Base-by-base conservation (phyloP, 2,888 invertebrate genomes). In the Masnerella sp. region DNA sequence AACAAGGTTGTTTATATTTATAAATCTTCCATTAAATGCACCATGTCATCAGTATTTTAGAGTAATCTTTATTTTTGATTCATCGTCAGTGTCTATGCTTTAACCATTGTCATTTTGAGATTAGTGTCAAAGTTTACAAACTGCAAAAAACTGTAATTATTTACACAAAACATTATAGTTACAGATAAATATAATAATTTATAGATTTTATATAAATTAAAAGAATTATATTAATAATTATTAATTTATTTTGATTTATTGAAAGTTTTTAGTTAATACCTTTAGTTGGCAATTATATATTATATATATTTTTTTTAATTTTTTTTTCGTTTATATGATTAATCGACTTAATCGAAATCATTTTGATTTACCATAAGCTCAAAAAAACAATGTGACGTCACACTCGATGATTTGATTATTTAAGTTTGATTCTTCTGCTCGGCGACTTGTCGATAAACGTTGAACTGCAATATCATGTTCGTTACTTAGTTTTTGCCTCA, bases 351-450 rank as follows among this genome's bases (percentile, higher is more conserved):
- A 25, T 25, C 25, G 5, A 4, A 5, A 5, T 7, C 25, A 4
- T 7, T 25, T 25, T 25, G 25, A 25, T 25, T 25, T 12, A n/a
- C n/a, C n/a, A 47, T 58, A 58, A 68, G 43, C 58, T 38, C 56
- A 59, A 58, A 68, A 67, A 22, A 68, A 51, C 68, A 67, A 67
- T 56, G 73, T 20, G 42, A 2, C 47, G 38, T 61, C 43, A 58
- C 62, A 52, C 67, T 49, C 74, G 68, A 74, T 62, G 64, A 69
- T 74, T 69, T 69, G 74, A 69, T 74, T 74, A 74, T 69, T 64
- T 62, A 32, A 59, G 45, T 74, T 74, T 74, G 74, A 74, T 74
- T 74, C 52, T 68, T 64, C 64, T 74, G 74, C 74, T 74, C 74
- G 54, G 65, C 52, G 65, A 65, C 74, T 69, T 69, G 65, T 74